Evolutionary conservation across 2,888 invertebrate species (phyloP), one percentile per base, ranked within the genome.

Genomic region (Scrobipalpa costella): DNA sequence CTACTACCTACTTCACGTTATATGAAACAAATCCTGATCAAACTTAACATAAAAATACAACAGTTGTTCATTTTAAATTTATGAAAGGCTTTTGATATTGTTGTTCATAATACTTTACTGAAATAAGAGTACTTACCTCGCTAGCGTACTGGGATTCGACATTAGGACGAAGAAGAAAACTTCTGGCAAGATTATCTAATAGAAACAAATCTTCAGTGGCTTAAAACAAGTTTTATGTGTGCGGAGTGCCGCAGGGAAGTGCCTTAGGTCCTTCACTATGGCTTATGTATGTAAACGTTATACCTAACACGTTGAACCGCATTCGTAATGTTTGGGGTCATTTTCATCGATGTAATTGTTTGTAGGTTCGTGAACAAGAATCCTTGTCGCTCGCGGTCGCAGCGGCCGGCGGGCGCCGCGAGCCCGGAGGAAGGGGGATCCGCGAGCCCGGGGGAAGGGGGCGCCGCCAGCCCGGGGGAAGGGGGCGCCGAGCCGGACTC

Each of bases 331-430:
- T 3, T 27, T 27, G 27, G 2, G 27, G 27, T 27, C 27, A 27
- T 27, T 27, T 27, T 27, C 27, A 27, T 27, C 27, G 5, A 27
- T 27, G 27, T n/a, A n/a, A n/a, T 15, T 15, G 44, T 44, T 44
- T 58, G 17, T 57, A 62, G 62, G 40, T 62, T 62, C 15, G 57
- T 62, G 9, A 62, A 57, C 17, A 11, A 27, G 8, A 62, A 40
- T 40, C 62, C 62, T 9, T 62, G 62, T 19, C 33, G 49, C 1
- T n/a, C 17, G 9, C n/a, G 33, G 17, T 13, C 50, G n/a, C 19
- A 73, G 38, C 67, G 75, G n/a, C 68, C 74, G n/a, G 64, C 71
- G 36, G 72, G 70, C 7, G 63, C 71, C 1, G 72, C 68, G 6
- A 76, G 72, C n/a, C 27, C 27, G 27, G 27, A 5, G 27, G 27